Percentiles rank a stretch among this genome's conserved stretches.
Conservation (phyloP, 2,113 vertebrate genomes). For the Anguilla japonica region DNA sequence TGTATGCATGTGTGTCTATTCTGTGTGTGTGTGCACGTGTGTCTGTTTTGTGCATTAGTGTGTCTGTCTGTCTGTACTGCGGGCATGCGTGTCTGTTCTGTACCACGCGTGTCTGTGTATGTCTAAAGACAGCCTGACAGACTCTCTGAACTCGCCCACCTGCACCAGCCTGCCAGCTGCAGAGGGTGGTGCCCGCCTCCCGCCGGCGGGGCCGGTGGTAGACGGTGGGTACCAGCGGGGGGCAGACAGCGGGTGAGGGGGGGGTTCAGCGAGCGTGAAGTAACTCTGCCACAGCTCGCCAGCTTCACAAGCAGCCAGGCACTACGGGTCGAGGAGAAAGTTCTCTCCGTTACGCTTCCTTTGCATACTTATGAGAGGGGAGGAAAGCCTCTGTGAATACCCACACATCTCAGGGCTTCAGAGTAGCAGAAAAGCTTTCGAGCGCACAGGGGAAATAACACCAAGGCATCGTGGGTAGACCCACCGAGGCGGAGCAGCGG, state of each 20-base stretch:
- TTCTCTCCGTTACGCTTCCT: too few relatives aligned
- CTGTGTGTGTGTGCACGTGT: too few relatives aligned
- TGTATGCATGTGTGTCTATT: too few relatives aligned
- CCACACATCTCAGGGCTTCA: neutral
- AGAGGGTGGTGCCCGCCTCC: neutral
- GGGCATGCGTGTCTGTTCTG: too few relatives aligned
- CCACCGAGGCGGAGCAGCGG: neutral
- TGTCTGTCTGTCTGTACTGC: too few relatives aligned
- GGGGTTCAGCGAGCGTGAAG: neutral
- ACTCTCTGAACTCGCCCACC: too few relatives aligned
- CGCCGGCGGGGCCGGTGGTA: neutral
- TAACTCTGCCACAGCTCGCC: neutral
- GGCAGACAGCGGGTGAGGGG: neutral
- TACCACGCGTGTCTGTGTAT: too few relatives aligned
- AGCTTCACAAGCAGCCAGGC: neutral
- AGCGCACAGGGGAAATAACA: neutral
- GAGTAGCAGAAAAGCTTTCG: neutral
- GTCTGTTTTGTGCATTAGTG: too few relatives aligned
- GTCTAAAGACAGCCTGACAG: too few relatives aligned
- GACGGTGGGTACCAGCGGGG: neutral
- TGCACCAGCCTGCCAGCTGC: too few relatives aligned
- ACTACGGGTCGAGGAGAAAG: neutral
- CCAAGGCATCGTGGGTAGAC: neutral
- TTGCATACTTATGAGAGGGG: too few relatives aligned
- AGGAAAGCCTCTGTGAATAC: too few relatives aligned